Percentiles rank a stretch among this genome's conserved stretches.
Evolutionary conservation across 2,113 vertebrate species (phyloP).

Genomic region (Prunella himalayana): DNA sequence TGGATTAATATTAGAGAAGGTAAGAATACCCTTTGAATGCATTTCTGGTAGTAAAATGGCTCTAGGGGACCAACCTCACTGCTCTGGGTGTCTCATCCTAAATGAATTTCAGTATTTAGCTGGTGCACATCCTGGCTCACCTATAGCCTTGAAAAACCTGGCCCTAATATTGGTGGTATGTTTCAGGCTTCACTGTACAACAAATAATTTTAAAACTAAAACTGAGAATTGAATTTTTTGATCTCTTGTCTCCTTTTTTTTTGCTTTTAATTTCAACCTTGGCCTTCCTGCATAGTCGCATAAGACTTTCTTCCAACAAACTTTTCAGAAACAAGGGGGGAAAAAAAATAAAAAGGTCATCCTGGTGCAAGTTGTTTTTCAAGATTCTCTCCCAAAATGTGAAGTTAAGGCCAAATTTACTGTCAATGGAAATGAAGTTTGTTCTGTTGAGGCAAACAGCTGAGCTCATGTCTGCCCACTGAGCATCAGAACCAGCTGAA

Average conservation of each 20-base stretch:
- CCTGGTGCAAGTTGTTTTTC: not conserved
- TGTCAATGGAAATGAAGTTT: not conserved
- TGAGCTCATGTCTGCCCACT: not conserved
- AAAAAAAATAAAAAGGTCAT: not conserved
- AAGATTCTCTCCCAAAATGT: not conserved
- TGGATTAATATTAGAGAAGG: not conserved
- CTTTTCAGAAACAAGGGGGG: not conserved
- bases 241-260: not conserved
- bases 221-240: not conserved
- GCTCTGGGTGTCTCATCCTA: not conserved
- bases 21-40: not conserved
- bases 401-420: not conserved
- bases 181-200: not conserved
- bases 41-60: not conserved
- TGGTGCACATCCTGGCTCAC: not conserved
- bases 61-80: not conserved
- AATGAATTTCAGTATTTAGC: not conserved
- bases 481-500: not conserved
- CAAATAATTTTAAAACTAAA: not conserved
- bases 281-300: not conserved
- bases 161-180: not conserved
- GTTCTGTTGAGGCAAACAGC: not conserved
- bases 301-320: not conserved
- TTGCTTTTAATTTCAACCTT: not conserved
- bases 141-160: not conserved